phyloP scores from a whole-genome alignment of 2,888 invertebrate species.

The Andrena haemorrhoa region DNA sequence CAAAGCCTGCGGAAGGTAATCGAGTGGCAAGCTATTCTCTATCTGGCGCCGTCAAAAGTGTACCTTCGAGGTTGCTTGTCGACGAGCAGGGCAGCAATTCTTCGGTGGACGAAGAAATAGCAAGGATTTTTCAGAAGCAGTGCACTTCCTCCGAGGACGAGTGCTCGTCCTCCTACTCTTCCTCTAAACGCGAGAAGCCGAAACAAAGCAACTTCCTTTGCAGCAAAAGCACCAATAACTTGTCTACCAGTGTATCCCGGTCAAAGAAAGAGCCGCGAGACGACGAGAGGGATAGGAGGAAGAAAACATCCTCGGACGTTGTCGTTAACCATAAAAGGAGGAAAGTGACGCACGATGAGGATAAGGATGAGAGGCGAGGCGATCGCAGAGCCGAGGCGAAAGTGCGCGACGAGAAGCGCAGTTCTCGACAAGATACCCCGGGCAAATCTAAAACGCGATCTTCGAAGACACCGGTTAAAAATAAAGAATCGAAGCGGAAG shows the following conservation, averaged over 20 bases:
- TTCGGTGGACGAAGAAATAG: slow-evolving; percentile 50
- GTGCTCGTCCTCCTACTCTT: background rate
- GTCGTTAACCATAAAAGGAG: background rate
- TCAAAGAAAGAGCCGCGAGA: background rate
- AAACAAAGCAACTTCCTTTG: background rate
- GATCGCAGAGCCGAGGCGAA: background rate
- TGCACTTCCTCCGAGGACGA: slow-evolving; percentile 56
- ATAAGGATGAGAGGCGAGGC: background rate
- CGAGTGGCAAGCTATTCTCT: background rate
- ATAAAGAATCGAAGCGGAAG: slow-evolving; percentile 7
- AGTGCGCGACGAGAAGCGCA: background rate
- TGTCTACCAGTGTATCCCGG: background rate
- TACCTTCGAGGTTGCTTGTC: background rate
- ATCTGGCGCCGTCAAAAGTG: background rate
- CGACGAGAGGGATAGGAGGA: background rate
- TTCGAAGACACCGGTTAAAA: background rate
- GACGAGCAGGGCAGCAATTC: background rate
- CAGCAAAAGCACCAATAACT: background rate
- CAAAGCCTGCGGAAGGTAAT: background rate
- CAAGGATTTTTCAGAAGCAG: slow-evolving; percentile 39
- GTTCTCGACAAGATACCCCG: background rate
- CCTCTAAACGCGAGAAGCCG: background rate
- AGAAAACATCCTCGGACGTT: background rate
- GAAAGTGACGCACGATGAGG: background rate
- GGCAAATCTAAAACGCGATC: slow-evolving; percentile 13